Conservation (phyloP, 2,113 vertebrate genomes). For the Hyperopisus bebe region DNA sequence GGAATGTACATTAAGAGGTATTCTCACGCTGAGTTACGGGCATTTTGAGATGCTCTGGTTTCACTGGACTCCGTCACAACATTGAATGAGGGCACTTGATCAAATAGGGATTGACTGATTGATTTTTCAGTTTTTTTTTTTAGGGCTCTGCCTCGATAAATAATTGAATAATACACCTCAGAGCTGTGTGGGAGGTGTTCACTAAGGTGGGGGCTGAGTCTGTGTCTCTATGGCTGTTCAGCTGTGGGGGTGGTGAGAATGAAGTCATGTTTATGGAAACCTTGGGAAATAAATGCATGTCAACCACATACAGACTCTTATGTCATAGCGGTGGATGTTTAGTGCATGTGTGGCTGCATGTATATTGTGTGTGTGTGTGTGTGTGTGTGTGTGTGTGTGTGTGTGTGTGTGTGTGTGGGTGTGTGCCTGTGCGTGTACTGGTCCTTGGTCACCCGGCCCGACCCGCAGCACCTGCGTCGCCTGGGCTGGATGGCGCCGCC, state of each 20-base stretch:
- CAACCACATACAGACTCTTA: neutral
- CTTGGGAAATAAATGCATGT: conserved; percentile 22
- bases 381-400: neutral
- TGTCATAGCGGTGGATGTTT: conserved; percentile 19
- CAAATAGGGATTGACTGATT: conserved; percentile 46
- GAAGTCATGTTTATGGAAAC: conserved; percentile 7
- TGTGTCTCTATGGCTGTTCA: neutral
- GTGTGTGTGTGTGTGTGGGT: neutral
- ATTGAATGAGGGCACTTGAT: conserved; percentile 35
- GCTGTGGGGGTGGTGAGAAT: neutral
- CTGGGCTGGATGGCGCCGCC: neutral
- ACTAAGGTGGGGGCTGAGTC: conserved; percentile 38
- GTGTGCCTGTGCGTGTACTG: neutral
- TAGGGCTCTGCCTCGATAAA: conserved; percentile 51
- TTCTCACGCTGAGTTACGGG: conserved; percentile 45
- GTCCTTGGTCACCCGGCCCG: neutral
- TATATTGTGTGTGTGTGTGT: neutral
- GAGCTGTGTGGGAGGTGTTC: conserved; percentile 49
- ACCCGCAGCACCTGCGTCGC: neutral
- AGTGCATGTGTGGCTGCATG: neutral
- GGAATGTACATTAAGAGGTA: conserved; percentile 62
- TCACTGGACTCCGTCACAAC: conserved; percentile 41
- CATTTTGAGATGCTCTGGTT: conserved; percentile 53
- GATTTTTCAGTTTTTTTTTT: conserved; percentile 55
- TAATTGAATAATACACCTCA: conserved; percentile 55